Evolutionary conservation across 2,888 invertebrate genomes (phyloP).

Genomic region (Merodon equestris): DNA sequence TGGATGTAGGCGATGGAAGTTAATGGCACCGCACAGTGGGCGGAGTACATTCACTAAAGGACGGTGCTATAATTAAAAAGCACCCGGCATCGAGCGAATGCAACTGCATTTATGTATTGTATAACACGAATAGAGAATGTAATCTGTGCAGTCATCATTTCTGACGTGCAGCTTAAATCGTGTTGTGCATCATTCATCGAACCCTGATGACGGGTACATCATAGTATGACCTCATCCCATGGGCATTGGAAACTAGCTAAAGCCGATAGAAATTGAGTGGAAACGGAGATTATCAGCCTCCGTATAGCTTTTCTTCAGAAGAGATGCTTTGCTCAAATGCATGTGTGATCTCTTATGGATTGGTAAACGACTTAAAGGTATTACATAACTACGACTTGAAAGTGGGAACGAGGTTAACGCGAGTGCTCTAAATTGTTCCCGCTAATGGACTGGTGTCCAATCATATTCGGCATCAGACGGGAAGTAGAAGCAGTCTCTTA

Average conservation of each 20-base stretch:
- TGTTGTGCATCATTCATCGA: slow-evolving; percentile 5
- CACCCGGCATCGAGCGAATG: slow-evolving; percentile 30
- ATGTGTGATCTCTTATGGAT: too few species aligned
- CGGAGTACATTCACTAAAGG: slow-evolving; percentile 26
- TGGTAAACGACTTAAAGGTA: too few species aligned
- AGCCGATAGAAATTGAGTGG: neutral
- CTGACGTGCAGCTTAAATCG: slow-evolving; percentile 35
- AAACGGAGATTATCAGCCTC: too few species aligned
- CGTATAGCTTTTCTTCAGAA: too few species aligned
- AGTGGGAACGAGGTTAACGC: too few species aligned
- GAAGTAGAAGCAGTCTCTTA: too few species aligned
- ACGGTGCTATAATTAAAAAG: slow-evolving; percentile 59
- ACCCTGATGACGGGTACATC: too few species aligned
- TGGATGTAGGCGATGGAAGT: slow-evolving; percentile 18
- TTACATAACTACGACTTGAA: too few species aligned
- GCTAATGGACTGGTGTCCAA: too few species aligned
- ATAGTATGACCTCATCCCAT: neutral
- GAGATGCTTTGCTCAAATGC: too few species aligned
- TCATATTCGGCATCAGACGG: too few species aligned
- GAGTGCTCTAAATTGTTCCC: too few species aligned
- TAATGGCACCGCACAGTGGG: slow-evolving; percentile 49
- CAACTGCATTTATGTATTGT: slow-evolving; percentile 24
- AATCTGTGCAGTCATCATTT: slow-evolving; percentile 39
- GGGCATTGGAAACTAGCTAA: neutral
- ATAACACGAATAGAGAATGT: slow-evolving; percentile 24